phyloP scores from a whole-genome alignment of 2,797 vertebrate genomes.

The Hydrocynus forskahlii region DNA sequence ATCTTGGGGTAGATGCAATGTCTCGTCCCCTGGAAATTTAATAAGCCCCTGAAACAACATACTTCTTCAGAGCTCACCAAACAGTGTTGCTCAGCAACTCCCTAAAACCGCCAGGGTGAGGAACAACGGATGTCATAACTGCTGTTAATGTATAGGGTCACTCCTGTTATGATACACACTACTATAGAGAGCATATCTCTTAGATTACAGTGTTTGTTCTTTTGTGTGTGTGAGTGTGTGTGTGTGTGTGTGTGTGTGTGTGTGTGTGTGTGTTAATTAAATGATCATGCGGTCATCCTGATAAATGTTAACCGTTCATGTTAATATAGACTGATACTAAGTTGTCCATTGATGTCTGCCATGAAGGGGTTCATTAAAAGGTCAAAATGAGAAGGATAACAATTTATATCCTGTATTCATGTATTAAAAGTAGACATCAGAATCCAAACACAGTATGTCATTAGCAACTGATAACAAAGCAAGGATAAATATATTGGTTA shows the following conservation, averaged over 20 bases:
- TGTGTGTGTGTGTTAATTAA: slow-evolving; percentile 16
- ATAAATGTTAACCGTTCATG: background rate
- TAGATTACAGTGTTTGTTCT: slow-evolving; percentile 41
- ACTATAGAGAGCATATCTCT: background rate
- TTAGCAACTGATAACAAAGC: background rate
- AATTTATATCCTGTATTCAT: background rate
- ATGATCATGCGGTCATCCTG: background rate
- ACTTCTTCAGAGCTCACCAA: slow-evolving; percentile 64
- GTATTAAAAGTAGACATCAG: background rate
- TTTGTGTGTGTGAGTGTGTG: background rate
- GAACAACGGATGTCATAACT: slow-evolving; percentile 29
- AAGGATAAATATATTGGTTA: background rate
- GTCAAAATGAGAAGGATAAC: background rate
- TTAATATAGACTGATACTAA: background rate
- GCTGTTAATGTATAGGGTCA: slow-evolving; percentile 30
- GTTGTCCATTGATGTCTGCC: background rate
- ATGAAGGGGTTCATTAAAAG: background rate
- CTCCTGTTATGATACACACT: background rate
- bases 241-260: slow-evolving; percentile 2
- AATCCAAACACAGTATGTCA: background rate
- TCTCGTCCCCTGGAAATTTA: slow-evolving; percentile 70
- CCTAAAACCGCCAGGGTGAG: background rate
- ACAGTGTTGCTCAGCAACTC: slow-evolving; percentile 76
- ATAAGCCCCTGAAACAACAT: slow-evolving; percentile 65
- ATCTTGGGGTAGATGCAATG: slow-evolving; percentile 19